Evolutionary conservation across 1,140 invertebrate genomes (phyloP), one percentile per base, ranked within the genome.

Genomic region (Hyles euphorbiae): DNA sequence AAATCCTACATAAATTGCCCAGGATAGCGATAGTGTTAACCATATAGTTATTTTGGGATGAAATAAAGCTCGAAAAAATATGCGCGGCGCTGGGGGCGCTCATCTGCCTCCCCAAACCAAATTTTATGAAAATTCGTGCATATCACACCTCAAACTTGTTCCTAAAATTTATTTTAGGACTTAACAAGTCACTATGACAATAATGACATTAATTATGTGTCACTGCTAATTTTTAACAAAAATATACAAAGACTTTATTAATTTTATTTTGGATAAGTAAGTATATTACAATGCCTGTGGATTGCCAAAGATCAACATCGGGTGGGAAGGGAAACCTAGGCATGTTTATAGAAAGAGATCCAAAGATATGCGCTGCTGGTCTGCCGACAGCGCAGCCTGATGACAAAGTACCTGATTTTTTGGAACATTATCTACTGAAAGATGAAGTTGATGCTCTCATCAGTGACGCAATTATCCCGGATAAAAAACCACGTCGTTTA

Each of bases 391-490:
- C 76, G 43, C 81, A 88, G 61, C 67, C 73, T 40, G 70, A 82
- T 58, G 78, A 85, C 43, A 68, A 45, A 50, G 74, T 86, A n/a
- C 48, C 63, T 12, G 78, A 84, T 49, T 78, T 70, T 32, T 63
- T 90, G 36, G 57, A 87, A 58, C 75, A 87, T 68, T 90, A 90
- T 54, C 65, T 81, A 33, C 51, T 90, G 8, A 88, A 89, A 65
- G 89, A 90, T 67, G 72, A 90, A 76, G 82, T 84, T 3, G 82
- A 85, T 61, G 81, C 89, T 12, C 64, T 91, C 5, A 72, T 90
- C 8, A 78, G 83, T 63, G 88, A 90, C 53, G 81, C 86, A 8
- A 78, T 89, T 8, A 72, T 89, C 22, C 84, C 81, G 52, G 60
- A 71, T 34, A 53, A 68, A 50, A 76, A 67, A 56, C 73, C 78